These are phyloP conservation scores for Aegotheles bennettii DNA, from an alignment of 2,113 vertebrate species.

Conservation along the genomic window DNA sequence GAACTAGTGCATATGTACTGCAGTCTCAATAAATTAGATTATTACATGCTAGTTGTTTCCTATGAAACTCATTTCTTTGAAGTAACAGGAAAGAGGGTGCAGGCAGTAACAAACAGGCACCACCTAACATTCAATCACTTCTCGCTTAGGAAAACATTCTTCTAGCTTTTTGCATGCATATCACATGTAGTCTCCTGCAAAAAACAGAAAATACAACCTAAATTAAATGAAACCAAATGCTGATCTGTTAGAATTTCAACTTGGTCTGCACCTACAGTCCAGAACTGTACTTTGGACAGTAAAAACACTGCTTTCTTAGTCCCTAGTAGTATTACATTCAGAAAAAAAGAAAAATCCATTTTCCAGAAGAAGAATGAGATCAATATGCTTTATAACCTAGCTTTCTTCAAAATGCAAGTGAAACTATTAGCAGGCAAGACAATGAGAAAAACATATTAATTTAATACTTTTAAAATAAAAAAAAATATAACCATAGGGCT, in stretches of 20 bases:
- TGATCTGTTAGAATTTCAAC: neutral
- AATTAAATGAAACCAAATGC: neutral
- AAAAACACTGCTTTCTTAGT: neutral
- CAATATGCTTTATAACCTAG: neutral
- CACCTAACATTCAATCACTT: neutral
- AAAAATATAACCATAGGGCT: neutral
- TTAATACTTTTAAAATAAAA: neutral
- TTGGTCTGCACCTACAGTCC: neutral
- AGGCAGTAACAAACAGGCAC: neutral
- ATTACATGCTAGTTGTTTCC: neutral
- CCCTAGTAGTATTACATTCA: neutral
- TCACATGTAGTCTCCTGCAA: neutral
- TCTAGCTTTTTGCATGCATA: neutral
- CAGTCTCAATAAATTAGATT: neutral
- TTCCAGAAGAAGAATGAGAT: neutral
- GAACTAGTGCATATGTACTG: neutral
- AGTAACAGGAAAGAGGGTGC: neutral
- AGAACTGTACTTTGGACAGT: neutral
- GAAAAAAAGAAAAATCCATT: neutral
- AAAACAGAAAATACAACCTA: neutral
- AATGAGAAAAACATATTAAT: neutral
- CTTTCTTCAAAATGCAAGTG: neutral
- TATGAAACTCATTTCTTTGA: neutral
- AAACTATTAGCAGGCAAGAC: neutral
- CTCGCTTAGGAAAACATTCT: neutral